phyloP scores from a whole-genome alignment of 2,797 vertebrate genomes.

The Tympanoctomys barrerae region DNA sequence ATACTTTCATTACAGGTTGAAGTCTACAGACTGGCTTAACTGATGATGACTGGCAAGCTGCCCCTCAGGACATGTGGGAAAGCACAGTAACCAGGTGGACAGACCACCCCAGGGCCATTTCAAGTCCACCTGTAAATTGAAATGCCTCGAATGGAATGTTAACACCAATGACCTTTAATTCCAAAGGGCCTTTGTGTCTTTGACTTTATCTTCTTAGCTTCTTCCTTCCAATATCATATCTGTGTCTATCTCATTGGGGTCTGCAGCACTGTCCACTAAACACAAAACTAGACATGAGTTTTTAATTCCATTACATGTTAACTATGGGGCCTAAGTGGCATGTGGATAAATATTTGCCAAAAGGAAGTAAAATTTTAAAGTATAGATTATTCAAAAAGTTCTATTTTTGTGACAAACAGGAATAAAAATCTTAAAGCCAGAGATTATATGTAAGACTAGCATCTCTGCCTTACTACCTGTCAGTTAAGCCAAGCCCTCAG shows the following conservation, averaged over 20 bases:
- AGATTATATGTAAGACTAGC: not conserved
- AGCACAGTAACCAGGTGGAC: not conserved
- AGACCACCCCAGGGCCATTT: not conserved
- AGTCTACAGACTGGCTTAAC: not conserved
- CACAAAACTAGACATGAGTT: not conserved
- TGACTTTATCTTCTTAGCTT: not conserved
- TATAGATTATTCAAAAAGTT: not conserved
- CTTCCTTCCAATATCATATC: not conserved
- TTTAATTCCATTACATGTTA: not conserved
- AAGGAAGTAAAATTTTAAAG: conserved; percentile 49
- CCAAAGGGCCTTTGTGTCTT: not conserved
- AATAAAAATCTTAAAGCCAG: conserved; percentile 24
- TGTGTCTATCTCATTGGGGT: not conserved
- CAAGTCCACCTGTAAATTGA: not conserved
- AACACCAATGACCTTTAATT: not conserved
- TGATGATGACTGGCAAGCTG: not conserved
- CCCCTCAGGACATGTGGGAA: not conserved
- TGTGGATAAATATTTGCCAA: not conserved
- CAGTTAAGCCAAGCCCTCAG: conserved; percentile 40
- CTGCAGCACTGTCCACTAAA: not conserved
- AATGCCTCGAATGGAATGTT: not conserved
- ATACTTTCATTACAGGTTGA: conserved; percentile 5
- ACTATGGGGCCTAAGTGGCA: not conserved
- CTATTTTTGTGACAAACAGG: conserved; percentile 51
- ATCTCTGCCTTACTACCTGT: not conserved